Evolutionary conservation across 2,113 vertebrate species (phyloP), one percentile per base, ranked within the genome.

Genomic region (Oreochromis aureus): DNA sequence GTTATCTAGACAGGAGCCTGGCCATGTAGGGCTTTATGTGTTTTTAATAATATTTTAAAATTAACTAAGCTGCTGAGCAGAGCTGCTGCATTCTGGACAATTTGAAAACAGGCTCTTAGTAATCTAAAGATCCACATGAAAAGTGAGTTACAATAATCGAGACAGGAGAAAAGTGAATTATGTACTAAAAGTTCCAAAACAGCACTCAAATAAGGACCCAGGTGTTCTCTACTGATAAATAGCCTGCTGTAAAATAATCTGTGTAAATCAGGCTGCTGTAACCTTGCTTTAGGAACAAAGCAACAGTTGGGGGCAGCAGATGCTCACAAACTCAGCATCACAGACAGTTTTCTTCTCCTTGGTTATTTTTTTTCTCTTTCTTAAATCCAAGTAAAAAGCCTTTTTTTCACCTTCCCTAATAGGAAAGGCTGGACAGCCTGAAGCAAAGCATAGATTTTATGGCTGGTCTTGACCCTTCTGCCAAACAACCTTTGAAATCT

Each of bases 371-470:
- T 48, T 5, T 48, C 46, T 54, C 2, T 54, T 82, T 48, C 3
- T 5, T 34, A 16, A 81, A 32, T 10, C 12, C 5, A 32, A 76
- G 4, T 27, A 54, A 10, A 51, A 56, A 80, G 59, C 44, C 3
- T 51, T 27, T 78, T 30, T 19, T 10, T 59, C 32, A 11, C 1
- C 90, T 24, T 92, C 41, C 82, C 87, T 91, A 91, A 88, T 71
- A 99, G 98, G 98, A 99, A 91, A 97, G 98, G 91, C 97, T 99
- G 86, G 97, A 98, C 56, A 99, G 98, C 93, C 93, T 99, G 92
- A 99, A 98, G 91, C 98, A 99, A 94, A 99, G 98, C 90, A 99
- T 99, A 92, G 97, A 98, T 80, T 99, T 99, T 94, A 98, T 99
- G 98, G 97, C 98, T 16, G 98, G 98, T 90, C 95, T 99, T 73